A percentile compares a stretch with the other conserved stretches of the same genome.
phyloP scores from a whole-genome alignment of 2,113 vertebrate genomes.

The Sylvilagus bachmani region DNA sequence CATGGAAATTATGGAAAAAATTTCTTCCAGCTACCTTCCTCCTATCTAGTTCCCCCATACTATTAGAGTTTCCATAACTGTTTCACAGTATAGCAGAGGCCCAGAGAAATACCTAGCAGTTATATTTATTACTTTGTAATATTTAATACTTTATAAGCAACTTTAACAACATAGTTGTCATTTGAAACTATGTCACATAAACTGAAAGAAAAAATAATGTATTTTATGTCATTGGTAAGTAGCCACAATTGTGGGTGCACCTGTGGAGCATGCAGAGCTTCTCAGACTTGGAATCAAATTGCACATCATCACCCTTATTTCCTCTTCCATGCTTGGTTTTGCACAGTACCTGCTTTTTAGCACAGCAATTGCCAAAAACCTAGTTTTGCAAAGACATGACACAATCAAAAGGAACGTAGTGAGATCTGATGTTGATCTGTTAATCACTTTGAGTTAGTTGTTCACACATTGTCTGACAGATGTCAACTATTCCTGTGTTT shows the following conservation, averaged over 20 bases:
- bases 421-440: not conserved
- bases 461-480: constrained; percentile 27
- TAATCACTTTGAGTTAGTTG: constrained; percentile 6
- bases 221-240: constrained; percentile 8
- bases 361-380: not conserved
- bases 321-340: constrained; percentile 10
- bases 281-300: not conserved
- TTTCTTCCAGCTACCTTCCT: too few relatives aligned
- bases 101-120: not conserved
- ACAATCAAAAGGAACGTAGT: constrained; percentile 4
- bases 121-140: not conserved
- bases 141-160: not conserved
- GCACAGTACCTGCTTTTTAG: not conserved
- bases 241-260: not conserved
- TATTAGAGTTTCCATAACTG: not conserved
- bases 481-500: constrained; percentile 57
- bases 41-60: not conserved
- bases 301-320: not conserved
- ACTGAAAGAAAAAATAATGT: not conserved
- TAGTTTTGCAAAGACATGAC: not conserved
- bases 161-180: not conserved
- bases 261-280: not conserved
- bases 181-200: constrained; percentile 3
- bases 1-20: too few relatives aligned
- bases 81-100: not conserved